These are phyloP conservation scores for Drosophila pruinosa DNA, from an alignment of 1,140 invertebrate genomes.

Conservation along the genomic window DNA sequence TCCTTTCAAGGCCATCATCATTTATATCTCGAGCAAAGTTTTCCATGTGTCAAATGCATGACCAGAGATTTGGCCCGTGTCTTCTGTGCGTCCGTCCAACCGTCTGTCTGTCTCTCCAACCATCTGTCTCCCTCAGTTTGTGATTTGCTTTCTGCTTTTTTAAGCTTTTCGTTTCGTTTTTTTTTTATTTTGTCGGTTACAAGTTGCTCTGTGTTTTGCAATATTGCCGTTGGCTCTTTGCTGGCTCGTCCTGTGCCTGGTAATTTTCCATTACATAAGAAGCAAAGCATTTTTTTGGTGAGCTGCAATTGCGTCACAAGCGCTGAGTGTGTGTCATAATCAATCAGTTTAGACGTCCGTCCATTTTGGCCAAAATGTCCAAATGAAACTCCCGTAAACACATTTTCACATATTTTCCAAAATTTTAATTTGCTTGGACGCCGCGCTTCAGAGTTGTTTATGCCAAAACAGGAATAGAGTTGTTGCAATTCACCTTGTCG, in stretches of 20 bases:
- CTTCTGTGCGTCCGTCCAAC: not conserved
- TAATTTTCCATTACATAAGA: slow-evolving; percentile 70
- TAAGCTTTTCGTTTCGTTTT: not conserved
- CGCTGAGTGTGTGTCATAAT: slow-evolving; percentile 30
- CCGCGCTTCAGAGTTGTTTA: not conserved
- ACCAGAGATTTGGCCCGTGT: slow-evolving; percentile 32
- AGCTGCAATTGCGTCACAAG: slow-evolving; percentile 65
- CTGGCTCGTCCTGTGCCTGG: slow-evolving; percentile 43
- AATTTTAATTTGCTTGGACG: slow-evolving; percentile 20
- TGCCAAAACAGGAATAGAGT: not conserved
- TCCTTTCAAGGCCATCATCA: slow-evolving; percentile 61
- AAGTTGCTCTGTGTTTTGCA: slow-evolving; percentile 12
- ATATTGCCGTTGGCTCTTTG: slow-evolving; percentile 14
- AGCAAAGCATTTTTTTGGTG: slow-evolving; percentile 15
- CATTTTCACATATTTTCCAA: slow-evolving; percentile 12
- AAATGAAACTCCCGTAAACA: not conserved
- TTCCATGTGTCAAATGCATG: slow-evolving; percentile 75
- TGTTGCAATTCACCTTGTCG: slow-evolving; percentile 15
- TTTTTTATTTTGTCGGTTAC: not conserved
- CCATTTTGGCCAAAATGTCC: not conserved
- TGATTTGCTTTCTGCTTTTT: slow-evolving; percentile 15
- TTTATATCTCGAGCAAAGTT: slow-evolving; percentile 58
- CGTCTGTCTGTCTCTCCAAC: not conserved
- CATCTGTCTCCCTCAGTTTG: not conserved
- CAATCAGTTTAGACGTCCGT: slow-evolving; percentile 27